These are phyloP conservation scores for Liolophura sinensis DNA, from an alignment of 1,140 invertebrate genomes.

Conservation along the genomic window DNA sequence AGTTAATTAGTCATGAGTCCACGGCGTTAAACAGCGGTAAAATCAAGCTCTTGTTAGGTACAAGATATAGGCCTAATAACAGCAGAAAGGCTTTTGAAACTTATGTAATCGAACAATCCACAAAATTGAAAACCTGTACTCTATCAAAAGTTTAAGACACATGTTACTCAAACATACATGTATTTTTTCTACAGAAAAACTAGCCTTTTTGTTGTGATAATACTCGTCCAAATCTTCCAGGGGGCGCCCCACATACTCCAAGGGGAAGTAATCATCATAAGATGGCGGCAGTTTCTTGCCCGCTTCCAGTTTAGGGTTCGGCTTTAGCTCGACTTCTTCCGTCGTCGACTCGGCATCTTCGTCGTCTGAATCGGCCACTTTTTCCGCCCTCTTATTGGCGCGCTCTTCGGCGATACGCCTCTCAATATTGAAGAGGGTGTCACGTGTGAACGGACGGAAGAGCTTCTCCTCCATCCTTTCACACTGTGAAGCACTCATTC, in stretches of 20 bases:
- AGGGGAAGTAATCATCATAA: constrained; percentile 44
- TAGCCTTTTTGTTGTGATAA: constrained; percentile 54
- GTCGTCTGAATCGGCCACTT: constrained; percentile 30
- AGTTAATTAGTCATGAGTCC: too few relatives aligned
- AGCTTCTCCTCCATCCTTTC: constrained; percentile 24
- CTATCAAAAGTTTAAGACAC: too few relatives aligned
- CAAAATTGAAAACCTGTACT: too few relatives aligned
- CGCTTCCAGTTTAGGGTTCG: constrained; percentile 51
- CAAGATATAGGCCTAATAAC: too few relatives aligned
- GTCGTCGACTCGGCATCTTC: constrained; percentile 41
- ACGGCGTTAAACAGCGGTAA: too few relatives aligned
- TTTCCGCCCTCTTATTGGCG: constrained; percentile 32
- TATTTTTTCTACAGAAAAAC: neutral
- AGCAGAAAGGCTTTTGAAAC: too few relatives aligned
- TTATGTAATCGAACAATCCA: too few relatives aligned
- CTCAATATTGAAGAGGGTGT: constrained; percentile 92
- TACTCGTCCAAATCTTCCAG: constrained; percentile 57
- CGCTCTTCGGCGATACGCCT: constrained; percentile 61
- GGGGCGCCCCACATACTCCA: constrained; percentile 45
- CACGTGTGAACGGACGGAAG: constrained; percentile 96
- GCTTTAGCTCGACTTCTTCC: constrained; percentile 38
- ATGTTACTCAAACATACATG: too few relatives aligned
- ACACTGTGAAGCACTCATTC: too few relatives aligned
- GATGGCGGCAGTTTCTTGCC: constrained; percentile 52
- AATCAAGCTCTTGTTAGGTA: too few relatives aligned